Conservation (phyloP, 1,140 invertebrate species). For the Euwallacea similis region DNA sequence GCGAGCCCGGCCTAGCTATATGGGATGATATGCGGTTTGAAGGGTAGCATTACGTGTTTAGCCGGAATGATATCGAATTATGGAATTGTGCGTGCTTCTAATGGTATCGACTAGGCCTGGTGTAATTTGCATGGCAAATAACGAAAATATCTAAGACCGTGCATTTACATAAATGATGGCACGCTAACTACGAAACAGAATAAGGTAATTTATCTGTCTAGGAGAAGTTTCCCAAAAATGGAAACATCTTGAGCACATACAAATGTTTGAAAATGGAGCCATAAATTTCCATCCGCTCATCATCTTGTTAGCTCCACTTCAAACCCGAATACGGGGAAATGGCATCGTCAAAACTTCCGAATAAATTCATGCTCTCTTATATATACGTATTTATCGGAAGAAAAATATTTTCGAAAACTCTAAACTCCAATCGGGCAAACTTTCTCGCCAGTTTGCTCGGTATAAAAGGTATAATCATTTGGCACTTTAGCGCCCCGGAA, state of each 20-base stretch:
- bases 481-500: slow-evolving; percentile 18
- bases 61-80: no score
- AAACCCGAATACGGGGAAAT: background rate
- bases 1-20: no score
- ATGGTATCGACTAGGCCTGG: no score
- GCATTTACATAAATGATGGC: no score
- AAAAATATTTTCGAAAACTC: slow-evolving; percentile 18
- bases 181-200: no score
- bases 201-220: no score
- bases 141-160: no score
- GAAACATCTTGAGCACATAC: background rate
- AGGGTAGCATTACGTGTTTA: no score
- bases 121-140: no score
- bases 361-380: slow-evolving; percentile 15
- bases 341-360: slow-evolving; percentile 9
- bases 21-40: no score
- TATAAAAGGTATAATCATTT: slow-evolving; percentile 30
- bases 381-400: slow-evolving; percentile 11
- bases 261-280: slow-evolving; percentile 6
- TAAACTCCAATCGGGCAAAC: slow-evolving; percentile 8
- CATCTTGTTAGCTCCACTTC: slow-evolving; percentile 10
- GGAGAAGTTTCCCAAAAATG: background rate
- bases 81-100: no score
- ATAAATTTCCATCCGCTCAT: slow-evolving; percentile 5
- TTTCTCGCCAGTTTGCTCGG: slow-evolving; percentile 14